Percentiles rank a stretch among this genome's conserved stretches.
Evolutionary conservation across 2,113 vertebrate species (phyloP).

Genomic region (Piprites chloris): DNA sequence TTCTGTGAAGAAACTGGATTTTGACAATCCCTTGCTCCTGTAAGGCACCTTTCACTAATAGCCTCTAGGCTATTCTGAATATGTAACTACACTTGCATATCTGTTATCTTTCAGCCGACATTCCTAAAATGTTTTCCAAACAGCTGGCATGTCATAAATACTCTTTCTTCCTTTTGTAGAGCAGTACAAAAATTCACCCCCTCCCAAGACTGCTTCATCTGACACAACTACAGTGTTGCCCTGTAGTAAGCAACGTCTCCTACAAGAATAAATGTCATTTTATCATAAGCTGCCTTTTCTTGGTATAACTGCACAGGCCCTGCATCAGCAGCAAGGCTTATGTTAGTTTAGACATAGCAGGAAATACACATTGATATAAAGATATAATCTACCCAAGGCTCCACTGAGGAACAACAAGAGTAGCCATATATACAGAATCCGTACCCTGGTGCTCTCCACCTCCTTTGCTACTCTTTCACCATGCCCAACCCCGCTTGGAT

Average conservation of each 20-base stretch:
- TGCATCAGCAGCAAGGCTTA: not conserved
- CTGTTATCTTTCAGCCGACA: conserved; percentile 40
- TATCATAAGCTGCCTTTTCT: not conserved
- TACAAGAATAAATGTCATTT: not conserved
- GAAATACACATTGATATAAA: not conserved
- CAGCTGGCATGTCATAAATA: conserved; percentile 47
- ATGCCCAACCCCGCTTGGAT: not conserved
- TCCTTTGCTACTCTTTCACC: not conserved
- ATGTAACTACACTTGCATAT: conserved; percentile 16
- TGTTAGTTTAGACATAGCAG: not conserved
- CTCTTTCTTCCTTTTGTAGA: not conserved
- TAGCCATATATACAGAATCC: not conserved
- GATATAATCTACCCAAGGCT: not conserved
- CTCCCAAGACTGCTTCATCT: not conserved
- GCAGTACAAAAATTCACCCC: not conserved
- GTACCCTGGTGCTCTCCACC: not conserved
- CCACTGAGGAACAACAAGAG: not conserved
- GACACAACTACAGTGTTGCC: not conserved
- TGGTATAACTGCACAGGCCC: not conserved
- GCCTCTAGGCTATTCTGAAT: conserved; percentile 39
- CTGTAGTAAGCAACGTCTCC: not conserved
- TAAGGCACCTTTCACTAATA: not conserved
- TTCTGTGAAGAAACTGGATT: not conserved
- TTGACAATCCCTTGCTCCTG: not conserved
- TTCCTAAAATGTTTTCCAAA: conserved; percentile 45